These are phyloP conservation scores for Timema cristinae DNA, from an alignment of 2,888 invertebrate species.

Conservation along the genomic window DNA sequence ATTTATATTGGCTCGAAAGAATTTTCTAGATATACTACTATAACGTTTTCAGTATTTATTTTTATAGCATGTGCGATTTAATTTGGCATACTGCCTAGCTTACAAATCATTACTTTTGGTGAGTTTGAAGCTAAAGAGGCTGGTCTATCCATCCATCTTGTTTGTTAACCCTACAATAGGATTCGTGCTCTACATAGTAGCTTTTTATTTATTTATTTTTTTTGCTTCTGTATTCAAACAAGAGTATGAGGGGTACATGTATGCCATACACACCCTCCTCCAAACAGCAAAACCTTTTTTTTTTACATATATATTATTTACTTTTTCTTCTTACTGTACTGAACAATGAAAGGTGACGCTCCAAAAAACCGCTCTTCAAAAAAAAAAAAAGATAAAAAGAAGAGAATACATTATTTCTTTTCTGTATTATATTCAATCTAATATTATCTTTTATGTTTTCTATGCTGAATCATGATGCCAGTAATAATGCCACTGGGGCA, in stretches of 20 bases:
- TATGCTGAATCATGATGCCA: constrained; percentile 26
- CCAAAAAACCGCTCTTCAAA: constrained; percentile 21
- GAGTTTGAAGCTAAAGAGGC: too few relatives aligned
- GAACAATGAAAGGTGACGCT: constrained; percentile 18
- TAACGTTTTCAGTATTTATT: too few relatives aligned
- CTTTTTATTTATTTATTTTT: too few relatives aligned
- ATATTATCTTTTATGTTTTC: constrained; percentile 23
- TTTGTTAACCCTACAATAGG: too few relatives aligned
- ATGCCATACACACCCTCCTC: not conserved
- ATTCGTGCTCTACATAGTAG: too few relatives aligned
- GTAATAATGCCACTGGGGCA: not conserved
- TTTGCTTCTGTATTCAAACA: constrained; percentile 15
- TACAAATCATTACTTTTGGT: too few relatives aligned
- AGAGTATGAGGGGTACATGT: not conserved
- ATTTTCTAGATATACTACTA: too few relatives aligned
- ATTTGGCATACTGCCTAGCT: too few relatives aligned
- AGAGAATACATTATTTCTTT: not conserved
- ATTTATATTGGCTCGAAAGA: too few relatives aligned
- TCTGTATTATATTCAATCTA: constrained; percentile 15
- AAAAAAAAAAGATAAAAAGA: constrained; percentile 18
- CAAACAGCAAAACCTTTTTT: not conserved
- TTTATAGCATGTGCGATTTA: too few relatives aligned
- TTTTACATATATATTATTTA: constrained; percentile 19
- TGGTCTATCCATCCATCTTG: too few relatives aligned
- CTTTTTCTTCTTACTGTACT: constrained; percentile 15